Evolutionary conservation across 2,113 vertebrate genomes (phyloP).

Genomic region (Furnarius figulus): DNA sequence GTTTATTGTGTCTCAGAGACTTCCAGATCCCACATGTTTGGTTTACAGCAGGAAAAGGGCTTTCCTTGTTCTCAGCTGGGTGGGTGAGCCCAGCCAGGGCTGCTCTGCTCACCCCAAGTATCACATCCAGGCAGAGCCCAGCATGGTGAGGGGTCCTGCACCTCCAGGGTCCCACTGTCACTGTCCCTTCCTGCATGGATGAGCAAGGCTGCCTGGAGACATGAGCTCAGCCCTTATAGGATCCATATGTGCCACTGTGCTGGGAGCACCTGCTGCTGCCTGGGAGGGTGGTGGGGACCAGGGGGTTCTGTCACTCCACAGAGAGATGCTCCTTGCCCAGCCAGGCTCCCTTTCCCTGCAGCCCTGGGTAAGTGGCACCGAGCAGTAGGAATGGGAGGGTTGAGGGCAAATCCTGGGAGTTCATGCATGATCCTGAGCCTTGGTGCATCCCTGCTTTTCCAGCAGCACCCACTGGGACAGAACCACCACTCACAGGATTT

Average conservation of each 20-base stretch:
- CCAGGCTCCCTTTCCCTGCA: not conserved
- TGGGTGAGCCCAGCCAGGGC: not conserved
- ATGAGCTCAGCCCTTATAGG: not conserved
- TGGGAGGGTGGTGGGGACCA: not conserved
- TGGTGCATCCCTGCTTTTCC: not conserved
- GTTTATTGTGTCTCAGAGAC: not conserved
- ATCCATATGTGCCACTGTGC: not conserved
- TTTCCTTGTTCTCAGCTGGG: not conserved
- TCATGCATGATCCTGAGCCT: accelerated
- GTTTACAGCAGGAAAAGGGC: not conserved
- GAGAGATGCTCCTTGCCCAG: not conserved
- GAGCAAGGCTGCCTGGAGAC: not conserved
- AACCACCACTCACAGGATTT: not conserved
- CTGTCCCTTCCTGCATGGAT: accelerated
- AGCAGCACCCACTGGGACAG: not conserved
- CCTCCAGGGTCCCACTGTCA: not conserved
- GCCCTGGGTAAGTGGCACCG: not conserved
- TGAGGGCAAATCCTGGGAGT: not conserved
- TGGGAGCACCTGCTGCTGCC: not conserved
- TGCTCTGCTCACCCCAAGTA: not conserved
- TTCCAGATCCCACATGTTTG: not conserved
- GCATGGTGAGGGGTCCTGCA: accelerated
- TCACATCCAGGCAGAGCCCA: not conserved
- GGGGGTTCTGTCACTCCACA: not conserved
- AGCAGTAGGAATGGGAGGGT: not conserved